phyloP scores from a whole-genome alignment of 2,888 invertebrate species.

The Nebria salina region DNA sequence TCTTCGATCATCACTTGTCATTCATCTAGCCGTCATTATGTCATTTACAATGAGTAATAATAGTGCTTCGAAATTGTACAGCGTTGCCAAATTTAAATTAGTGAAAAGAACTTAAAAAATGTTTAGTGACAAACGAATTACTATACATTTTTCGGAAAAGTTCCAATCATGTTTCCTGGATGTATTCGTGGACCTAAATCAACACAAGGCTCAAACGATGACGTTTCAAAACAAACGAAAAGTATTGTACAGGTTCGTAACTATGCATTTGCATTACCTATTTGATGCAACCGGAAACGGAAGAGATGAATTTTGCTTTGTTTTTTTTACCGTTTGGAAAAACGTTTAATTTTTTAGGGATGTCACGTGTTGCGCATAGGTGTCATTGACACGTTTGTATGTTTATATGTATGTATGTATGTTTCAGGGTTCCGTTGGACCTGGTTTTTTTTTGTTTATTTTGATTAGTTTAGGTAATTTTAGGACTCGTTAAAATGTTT shows the following conservation, averaged over 20 bases:
- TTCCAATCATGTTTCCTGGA: slow-evolving; percentile 69
- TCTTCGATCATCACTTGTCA: slow-evolving; percentile 25
- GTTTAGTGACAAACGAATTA: not conserved
- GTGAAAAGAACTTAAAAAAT: not conserved
- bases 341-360: not conserved
- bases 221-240: slow-evolving; percentile 75
- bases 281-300: slow-evolving; percentile 9
- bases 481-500: slow-evolving; percentile 8
- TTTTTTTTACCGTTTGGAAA: not conserved
- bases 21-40: slow-evolving; percentile 15
- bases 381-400: slow-evolving; percentile 6
- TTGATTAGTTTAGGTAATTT: slow-evolving; percentile 14
- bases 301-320: not conserved
- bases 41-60: slow-evolving; percentile 11
- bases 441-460: slow-evolving; percentile 4
- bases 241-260: slow-evolving; percentile 75
- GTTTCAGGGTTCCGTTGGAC: not conserved
- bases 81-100: not conserved
- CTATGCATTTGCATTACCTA: not conserved
- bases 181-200: slow-evolving; percentile 76
- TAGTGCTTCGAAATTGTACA: not conserved
- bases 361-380: slow-evolving; percentile 1
- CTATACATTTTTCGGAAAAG: not conserved
- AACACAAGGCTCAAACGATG: slow-evolving; percentile 80
- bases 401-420: not conserved